Conservation (phyloP, 2,797 vertebrate genomes). For the Distichodus sexfasciatus region DNA sequence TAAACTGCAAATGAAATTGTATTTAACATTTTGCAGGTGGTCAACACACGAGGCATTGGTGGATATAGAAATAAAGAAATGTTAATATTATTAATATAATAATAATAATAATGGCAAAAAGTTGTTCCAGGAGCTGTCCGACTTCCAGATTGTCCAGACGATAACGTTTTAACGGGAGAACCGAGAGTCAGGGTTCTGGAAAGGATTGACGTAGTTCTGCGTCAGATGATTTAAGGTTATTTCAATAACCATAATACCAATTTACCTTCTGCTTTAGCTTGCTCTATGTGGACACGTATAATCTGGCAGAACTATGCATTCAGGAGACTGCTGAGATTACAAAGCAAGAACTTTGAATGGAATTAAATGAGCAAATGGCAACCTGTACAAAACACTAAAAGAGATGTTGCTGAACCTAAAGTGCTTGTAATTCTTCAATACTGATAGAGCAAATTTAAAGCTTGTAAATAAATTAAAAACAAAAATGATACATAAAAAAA, state of each 20-base stretch:
- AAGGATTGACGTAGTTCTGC: conserved; percentile 13
- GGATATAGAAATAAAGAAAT: conserved; percentile 88
- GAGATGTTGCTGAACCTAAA: conserved; percentile 69
- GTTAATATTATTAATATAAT: conserved; percentile 82
- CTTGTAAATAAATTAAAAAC: conserved; percentile 95
- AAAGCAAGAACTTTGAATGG: conserved; percentile 43
- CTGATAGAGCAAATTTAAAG: conserved; percentile 90
- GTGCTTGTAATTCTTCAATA: conserved; percentile 88
- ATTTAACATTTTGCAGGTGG: conserved; percentile 95
- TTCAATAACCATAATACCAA: conserved; percentile 56
- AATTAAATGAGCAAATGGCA: conserved; percentile 43
- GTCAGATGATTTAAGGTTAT: conserved; percentile 60
- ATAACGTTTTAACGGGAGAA: conserved; percentile 62
- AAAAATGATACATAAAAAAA: conserved; percentile 42
- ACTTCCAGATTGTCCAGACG: conserved; percentile 80
- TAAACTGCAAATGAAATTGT: conserved; percentile 90
- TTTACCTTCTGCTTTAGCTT: conserved; percentile 66
- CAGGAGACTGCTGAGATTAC: conserved; percentile 41
- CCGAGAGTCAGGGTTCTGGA: conserved; percentile 46
- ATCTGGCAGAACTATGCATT: conserved; percentile 52
- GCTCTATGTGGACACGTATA: conserved; percentile 57
- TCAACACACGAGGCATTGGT: conserved; percentile 79
- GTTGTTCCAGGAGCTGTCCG: conserved; percentile 71
- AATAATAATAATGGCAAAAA: conserved; percentile 68
- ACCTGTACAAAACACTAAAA: conserved; percentile 60